Evolutionary conservation across 2,888 invertebrate genomes (phyloP).

Genomic region (Pristionchus fissidentatus): DNA sequence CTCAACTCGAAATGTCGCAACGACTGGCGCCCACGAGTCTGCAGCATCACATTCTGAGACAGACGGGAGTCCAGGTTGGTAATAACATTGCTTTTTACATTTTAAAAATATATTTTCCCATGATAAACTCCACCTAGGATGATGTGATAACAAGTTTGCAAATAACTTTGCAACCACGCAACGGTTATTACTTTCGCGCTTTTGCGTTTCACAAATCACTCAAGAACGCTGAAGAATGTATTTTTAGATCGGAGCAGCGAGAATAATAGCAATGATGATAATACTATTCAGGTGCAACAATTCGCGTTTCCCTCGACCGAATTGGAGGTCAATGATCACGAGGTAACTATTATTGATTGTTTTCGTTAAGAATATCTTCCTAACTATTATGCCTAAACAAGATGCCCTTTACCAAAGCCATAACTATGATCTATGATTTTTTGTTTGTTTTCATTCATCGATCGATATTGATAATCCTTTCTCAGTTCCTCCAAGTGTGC

Average conservation of each 20-base stretch:
- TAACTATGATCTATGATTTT: too few relatives aligned
- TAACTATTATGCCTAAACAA: too few relatives aligned
- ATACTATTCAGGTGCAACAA: neutral
- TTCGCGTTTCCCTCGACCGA: slow-evolving; percentile 10
- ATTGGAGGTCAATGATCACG: slow-evolving; percentile 6
- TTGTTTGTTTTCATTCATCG: too few relatives aligned
- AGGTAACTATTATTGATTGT: neutral
- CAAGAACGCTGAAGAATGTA: too few relatives aligned
- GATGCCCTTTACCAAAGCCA: too few relatives aligned
- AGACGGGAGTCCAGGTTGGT: neutral
- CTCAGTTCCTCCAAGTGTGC: slow-evolving; percentile 35
- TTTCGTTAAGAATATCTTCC: too few relatives aligned
- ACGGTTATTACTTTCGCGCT: too few relatives aligned
- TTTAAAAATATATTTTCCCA: neutral
- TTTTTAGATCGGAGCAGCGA: neutral
- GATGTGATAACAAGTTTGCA: too few relatives aligned
- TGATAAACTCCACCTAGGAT: neutral
- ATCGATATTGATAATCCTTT: too few relatives aligned
- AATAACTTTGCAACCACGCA: too few relatives aligned
- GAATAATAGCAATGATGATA: neutral
- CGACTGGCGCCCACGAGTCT: neutral
- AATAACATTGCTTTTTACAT: neutral
- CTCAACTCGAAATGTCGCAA: slow-evolving; percentile 17
- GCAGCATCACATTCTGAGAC: slow-evolving; percentile 3
- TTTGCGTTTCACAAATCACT: too few relatives aligned